Percentiles rank a stretch among this genome's conserved stretches.
These are phyloP conservation scores for Cariama cristata DNA, from an alignment of 2,113 vertebrate species.

Conservation along the genomic window DNA sequence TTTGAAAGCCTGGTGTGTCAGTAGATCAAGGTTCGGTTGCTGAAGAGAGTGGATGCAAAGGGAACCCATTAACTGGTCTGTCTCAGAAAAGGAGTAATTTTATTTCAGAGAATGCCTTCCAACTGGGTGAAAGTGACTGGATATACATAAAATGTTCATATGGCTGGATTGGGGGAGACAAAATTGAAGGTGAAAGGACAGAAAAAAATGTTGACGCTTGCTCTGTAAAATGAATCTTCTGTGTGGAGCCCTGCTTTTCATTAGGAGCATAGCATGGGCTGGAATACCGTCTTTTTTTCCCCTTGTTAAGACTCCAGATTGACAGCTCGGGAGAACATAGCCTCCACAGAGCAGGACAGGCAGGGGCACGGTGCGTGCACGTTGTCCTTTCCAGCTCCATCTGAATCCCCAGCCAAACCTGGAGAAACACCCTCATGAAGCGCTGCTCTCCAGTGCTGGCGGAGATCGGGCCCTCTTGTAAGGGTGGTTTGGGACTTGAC, in stretches of 20 bases:
- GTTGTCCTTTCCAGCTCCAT: accelerated
- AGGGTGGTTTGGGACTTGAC: background rate
- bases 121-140: background rate
- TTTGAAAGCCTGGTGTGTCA: background rate
- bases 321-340: background rate
- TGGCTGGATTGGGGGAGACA: background rate
- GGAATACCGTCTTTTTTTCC: background rate
- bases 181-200: background rate
- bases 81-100: background rate
- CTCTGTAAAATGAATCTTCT: background rate
- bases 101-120: background rate
- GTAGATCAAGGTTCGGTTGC: background rate
- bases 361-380: accelerated
- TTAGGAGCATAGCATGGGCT: background rate
- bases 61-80: background rate
- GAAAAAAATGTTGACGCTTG: background rate
- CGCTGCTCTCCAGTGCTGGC: background rate
- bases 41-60: background rate
- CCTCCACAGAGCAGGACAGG: accelerated
- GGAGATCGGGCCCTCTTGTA: accelerated
- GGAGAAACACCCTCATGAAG: background rate
- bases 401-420: accelerated
- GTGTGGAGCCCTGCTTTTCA: background rate
- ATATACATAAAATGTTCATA: background rate
- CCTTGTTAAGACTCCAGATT: background rate